Conservation (phyloP, 2,888 invertebrate genomes). For the Acronicta aceris region DNA sequence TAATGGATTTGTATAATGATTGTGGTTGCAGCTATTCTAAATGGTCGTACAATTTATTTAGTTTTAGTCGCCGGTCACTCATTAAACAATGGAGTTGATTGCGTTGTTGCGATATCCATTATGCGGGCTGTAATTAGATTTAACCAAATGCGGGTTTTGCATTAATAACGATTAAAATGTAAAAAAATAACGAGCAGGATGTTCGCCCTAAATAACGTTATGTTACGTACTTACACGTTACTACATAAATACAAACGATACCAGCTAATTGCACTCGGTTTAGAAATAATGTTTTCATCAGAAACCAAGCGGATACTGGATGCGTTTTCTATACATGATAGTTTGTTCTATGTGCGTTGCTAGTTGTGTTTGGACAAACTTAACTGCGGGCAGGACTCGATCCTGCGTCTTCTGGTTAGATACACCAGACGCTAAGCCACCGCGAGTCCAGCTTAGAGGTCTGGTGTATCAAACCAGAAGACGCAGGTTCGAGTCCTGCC, state of each 20-base stretch:
- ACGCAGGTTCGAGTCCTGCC: no score
- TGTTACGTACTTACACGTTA: constrained; percentile 39
- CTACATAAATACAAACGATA: constrained; percentile 46
- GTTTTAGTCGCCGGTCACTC: constrained; percentile 82
- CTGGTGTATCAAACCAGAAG: no score
- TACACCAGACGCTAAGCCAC: no score
- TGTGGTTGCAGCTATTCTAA: constrained; percentile 78
- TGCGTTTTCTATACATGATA: not conserved
- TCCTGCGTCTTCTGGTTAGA: no score
- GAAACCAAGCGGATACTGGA: not conserved
- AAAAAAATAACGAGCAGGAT: constrained; percentile 74
- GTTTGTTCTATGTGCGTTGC: no score
- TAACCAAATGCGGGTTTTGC: constrained; percentile 86
- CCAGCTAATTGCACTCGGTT: constrained; percentile 44
- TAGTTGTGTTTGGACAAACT: no score
- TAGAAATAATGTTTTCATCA: constrained; percentile 14
- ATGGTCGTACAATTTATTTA: constrained; percentile 78
- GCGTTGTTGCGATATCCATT: constrained; percentile 83
- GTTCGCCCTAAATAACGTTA: constrained; percentile 67
- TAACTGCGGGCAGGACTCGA: no score
- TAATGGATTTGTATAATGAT: constrained; percentile 77
- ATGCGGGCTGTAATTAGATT: constrained; percentile 87
- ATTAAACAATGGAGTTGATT: constrained; percentile 87
- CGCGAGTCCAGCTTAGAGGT: no score
- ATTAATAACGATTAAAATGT: constrained; percentile 73